phyloP scores from a whole-genome alignment of 1,140 invertebrate species.

The Drepana arcuata region DNA sequence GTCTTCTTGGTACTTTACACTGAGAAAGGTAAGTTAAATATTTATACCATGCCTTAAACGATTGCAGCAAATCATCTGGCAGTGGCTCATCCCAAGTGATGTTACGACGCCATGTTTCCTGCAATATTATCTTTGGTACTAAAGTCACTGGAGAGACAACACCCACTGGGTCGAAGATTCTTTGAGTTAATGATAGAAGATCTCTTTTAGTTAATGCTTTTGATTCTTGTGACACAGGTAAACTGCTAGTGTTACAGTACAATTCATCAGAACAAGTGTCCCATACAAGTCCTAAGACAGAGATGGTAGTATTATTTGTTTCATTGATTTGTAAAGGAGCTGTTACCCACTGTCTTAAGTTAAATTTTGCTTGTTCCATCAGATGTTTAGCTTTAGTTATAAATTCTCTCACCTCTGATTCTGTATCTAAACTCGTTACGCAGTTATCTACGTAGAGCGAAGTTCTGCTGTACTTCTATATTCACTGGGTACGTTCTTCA shows the following conservation, averaged over 20 bases:
- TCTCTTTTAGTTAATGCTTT: conserved; percentile 4
- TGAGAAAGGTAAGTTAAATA: not conserved
- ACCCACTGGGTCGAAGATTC: conserved; percentile 11
- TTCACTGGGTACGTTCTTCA: not conserved
- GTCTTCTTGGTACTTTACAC: not conserved
- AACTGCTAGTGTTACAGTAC: not conserved
- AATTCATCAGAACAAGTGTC: not conserved
- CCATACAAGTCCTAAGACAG: conserved; percentile 1
- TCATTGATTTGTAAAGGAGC: not conserved
- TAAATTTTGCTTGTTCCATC: conserved; percentile 2
- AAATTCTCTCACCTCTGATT: not conserved
- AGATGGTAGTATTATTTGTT: not conserved
- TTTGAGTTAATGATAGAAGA: conserved; percentile 8
- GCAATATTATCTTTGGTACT: conserved; percentile 6
- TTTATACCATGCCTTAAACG: conserved; percentile 4
- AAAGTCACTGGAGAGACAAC: conserved; percentile 5
- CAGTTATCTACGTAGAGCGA: conserved; percentile 5
- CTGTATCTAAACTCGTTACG: conserved; percentile 1
- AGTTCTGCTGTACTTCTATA: not conserved
- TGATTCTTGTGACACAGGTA: not conserved
- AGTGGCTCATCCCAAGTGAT: conserved; percentile 5
- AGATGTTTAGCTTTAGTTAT: not conserved
- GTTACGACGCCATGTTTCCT: conserved; percentile 2
- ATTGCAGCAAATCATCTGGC: not conserved
- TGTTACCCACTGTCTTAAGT: conserved; percentile 1